Base-by-base conservation (phyloP, 2,113 vertebrate species). In the Bostrychus sinensis region DNA sequence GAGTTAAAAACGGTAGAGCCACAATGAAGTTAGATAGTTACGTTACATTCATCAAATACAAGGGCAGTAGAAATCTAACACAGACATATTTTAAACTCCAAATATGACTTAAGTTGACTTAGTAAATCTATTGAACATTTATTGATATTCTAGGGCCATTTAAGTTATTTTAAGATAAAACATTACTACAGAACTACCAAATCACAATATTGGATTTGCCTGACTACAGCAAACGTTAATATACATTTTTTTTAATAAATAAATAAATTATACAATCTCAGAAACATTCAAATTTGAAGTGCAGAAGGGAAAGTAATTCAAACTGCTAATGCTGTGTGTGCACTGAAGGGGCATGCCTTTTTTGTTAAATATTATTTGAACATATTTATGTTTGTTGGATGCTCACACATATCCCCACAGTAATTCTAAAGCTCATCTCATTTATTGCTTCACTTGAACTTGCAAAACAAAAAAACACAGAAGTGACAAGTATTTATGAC, bases 1-100 rank as follows among this genome's bases (percentile, higher is more conserved):
- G n/a, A n/a, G n/a, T n/a, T n/a, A n/a, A n/a, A n/a, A n/a, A n/a
- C n/a, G n/a, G n/a, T n/a, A n/a, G n/a, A 46, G 78, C 62, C 66
- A 82, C 82, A 80, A 62, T 55, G 45, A 71, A 20, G n/a, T n/a
- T n/a, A n/a, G 20, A 39, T 79, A 61, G 32, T 77, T 42, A 74
- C 63, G 58, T 59, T 78, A 89, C 86, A 88, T 82, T 85, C 75
- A 84, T 37, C 78, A 78, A 65, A 80, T 32, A 72, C 43, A 23
- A 39, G 16, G 25, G 10, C 64, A 36, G 36, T 59, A 30, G 56
- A 72, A 73, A 14, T n/a, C 39, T 58, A 75, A 74, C 34, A 17
- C 45, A 10, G 4, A 42, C 16, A 34, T 25, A 16, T 61, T 42
- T 7, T 48, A 16, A 9, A 45, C 42, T 56, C 43, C 28, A 53